A percentile compares a stretch with the other conserved stretches of the same genome.
Evolutionary conservation across 2,888 invertebrate species (phyloP).

Genomic region (Acanthosepion esculentum): DNA sequence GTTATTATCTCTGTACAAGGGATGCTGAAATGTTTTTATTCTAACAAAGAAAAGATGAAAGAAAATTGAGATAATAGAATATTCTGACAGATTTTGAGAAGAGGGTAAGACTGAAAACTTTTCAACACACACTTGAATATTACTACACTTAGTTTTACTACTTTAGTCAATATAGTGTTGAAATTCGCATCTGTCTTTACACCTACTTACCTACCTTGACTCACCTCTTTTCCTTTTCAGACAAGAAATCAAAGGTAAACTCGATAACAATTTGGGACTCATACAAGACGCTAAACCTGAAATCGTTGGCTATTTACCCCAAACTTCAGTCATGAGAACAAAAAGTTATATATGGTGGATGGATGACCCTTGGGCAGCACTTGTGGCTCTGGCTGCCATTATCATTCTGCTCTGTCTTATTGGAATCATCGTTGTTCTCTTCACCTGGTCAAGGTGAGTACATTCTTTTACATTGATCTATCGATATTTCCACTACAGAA

Average conservation of each 20-base stretch:
- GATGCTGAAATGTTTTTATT: too few relatives aligned
- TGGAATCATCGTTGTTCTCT: conserved; percentile 93
- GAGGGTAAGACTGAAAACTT: too few relatives aligned
- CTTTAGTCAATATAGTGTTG: too few relatives aligned
- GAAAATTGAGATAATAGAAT: too few relatives aligned
- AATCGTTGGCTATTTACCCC: background rate
- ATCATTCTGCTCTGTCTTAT: conserved; percentile 89
- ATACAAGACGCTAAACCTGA: background rate
- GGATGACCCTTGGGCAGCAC: conserved; percentile 86
- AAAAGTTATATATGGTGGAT: conserved; percentile 71
- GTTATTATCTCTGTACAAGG: too few relatives aligned
- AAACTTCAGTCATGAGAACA: conserved; percentile 50
- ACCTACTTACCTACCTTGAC: too few relatives aligned
- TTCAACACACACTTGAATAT: too few relatives aligned
- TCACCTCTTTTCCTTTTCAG: background rate
- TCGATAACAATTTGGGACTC: background rate
- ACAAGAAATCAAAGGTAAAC: background rate
- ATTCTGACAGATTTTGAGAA: too few relatives aligned
- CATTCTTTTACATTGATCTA: background rate
- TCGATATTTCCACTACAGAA: too few relatives aligned
- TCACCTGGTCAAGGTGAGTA: conserved; percentile 91
- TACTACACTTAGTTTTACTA: too few relatives aligned
- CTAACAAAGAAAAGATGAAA: too few relatives aligned
- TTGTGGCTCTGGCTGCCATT: conserved; percentile 90
- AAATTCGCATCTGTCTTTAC: too few relatives aligned